Percentiles rank a stretch among this genome's conserved stretches.
These are phyloP conservation scores for Darevskia nairensis DNA, from an alignment of 2,797 vertebrate species.

Conservation along the genomic window DNA sequence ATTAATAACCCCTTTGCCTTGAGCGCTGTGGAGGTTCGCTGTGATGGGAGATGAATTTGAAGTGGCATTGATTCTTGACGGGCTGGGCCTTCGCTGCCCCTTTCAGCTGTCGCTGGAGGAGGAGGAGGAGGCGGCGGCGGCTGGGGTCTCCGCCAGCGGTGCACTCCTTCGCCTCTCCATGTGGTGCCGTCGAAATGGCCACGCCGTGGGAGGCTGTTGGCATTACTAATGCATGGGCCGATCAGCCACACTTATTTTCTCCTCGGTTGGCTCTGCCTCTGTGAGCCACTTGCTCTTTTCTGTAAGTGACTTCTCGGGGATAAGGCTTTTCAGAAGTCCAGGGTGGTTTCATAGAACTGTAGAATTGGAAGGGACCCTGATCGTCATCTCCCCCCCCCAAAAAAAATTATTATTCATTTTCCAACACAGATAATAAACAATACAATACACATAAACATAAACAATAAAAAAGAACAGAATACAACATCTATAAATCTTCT, in stretches of 20 bases:
- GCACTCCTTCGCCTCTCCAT: background rate
- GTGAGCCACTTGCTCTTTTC: background rate
- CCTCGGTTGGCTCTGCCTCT: background rate
- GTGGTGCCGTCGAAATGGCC: background rate
- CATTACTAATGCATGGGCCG: slow-evolving; percentile 7
- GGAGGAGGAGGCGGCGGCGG: background rate
- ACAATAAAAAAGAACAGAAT: too few species aligned
- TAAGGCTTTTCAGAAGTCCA: background rate
- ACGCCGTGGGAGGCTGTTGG: background rate
- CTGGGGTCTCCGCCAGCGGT: background rate
- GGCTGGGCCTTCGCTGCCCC: background rate
- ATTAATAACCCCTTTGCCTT: slow-evolving; percentile 21
- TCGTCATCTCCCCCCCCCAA: too few species aligned
- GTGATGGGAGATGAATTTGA: slow-evolving; percentile 24
- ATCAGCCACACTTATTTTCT: background rate
- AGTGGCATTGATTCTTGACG: slow-evolving; percentile 13
- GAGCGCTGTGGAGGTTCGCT: background rate
- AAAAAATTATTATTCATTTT: too few species aligned
- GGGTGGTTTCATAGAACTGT: background rate
- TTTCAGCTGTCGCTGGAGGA: background rate
- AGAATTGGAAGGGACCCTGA: too few species aligned
- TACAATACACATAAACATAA: too few species aligned
- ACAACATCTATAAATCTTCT: too few species aligned
- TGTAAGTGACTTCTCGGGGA: too few species aligned
- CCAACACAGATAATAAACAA: too few species aligned